Percentiles rank a stretch among this genome's conserved stretches.
Conservation (phyloP, 35 echinoderm and acorn worm genomes). For the Eucidaris tribuloides region DNA sequence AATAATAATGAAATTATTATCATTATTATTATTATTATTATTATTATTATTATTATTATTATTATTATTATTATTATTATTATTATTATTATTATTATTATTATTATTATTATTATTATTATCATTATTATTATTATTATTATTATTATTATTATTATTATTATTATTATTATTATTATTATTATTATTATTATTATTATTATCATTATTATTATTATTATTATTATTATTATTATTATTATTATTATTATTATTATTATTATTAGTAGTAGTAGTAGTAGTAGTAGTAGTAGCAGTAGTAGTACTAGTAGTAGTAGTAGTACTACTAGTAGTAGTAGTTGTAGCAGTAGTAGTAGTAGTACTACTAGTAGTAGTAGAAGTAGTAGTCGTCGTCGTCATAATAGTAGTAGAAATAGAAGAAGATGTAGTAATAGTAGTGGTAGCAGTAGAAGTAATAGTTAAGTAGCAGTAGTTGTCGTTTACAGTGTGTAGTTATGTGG, state of each 20-base stretch:
- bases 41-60: background rate
- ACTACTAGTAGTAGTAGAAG: no score
- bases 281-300: no score
- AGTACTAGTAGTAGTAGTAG: no score
- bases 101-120: background rate
- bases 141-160: background rate
- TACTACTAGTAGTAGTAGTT: no score
- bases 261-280: no score
- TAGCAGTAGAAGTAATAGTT: no score
- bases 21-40: background rate
- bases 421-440: no score
- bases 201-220: background rate
- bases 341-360: no score
- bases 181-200: background rate
- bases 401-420: no score
- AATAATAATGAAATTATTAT: background rate
- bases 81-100: background rate
- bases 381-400: no score
- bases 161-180: background rate
- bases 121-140: background rate
- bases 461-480: no score
- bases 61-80: background rate
- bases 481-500: no score
- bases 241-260: background rate
- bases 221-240: background rate